Conservation (phyloP, 2,888 invertebrate genomes). For the Cheilosia grossa region DNA sequence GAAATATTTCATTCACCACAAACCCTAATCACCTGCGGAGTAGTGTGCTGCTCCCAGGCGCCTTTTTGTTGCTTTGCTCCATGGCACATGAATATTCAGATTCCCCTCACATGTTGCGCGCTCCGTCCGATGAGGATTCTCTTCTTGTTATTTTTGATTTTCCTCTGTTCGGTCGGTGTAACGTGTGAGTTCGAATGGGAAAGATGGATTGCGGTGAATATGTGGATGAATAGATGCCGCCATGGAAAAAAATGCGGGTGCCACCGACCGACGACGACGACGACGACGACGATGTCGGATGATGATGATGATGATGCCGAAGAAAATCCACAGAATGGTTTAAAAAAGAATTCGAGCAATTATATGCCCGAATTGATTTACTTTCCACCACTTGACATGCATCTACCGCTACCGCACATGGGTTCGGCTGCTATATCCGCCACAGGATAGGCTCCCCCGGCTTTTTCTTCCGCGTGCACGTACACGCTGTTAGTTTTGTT, state of each 20-base stretch:
- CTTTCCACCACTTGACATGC: conserved; percentile 71
- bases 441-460: conserved; percentile 34
- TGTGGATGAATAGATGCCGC: conserved; percentile 72
- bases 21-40: conserved; percentile 75
- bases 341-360: conserved; percentile 70
- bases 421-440: conserved; percentile 13
- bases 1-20: conserved; percentile 68
- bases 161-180: conserved; percentile 37
- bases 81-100: conserved; percentile 71
- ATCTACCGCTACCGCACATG: conserved; percentile 60
- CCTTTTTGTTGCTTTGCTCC: conserved; percentile 53
- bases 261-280: conserved; percentile 49
- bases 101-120: conserved; percentile 73
- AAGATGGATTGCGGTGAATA: conserved; percentile 72
- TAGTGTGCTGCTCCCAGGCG: conserved; percentile 64
- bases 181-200: conserved; percentile 56
- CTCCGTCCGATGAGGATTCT: conserved; percentile 19
- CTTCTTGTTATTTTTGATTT: conserved; percentile 5
- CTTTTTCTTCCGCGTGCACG: conserved; percentile 52
- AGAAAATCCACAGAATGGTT: conserved; percentile 68
- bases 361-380: conserved; percentile 75
- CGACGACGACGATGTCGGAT: conserved; percentile 25
- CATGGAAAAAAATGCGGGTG: conserved; percentile 68
- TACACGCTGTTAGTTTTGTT: conserved; percentile 71
- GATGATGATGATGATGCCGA: conserved; percentile 63